A percentile compares a stretch with the other conserved stretches of the same genome.
These are phyloP conservation scores for Leptocoma aspasia DNA, from an alignment of 2,113 vertebrate genomes.

Conservation along the genomic window DNA sequence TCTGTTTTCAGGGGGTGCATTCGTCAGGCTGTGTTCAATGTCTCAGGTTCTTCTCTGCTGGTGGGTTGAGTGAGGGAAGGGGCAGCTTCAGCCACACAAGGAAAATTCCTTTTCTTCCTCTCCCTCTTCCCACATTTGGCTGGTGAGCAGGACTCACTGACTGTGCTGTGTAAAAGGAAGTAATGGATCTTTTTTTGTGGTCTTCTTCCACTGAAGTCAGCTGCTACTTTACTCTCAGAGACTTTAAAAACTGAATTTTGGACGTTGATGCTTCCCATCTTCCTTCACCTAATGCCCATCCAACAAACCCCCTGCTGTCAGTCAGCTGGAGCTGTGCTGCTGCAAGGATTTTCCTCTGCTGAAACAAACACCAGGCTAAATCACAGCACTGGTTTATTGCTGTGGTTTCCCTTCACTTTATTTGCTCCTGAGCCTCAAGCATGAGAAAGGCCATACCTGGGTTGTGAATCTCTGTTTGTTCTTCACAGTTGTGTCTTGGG, in stretches of 20 bases:
- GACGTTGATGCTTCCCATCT: background rate
- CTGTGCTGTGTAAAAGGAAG: background rate
- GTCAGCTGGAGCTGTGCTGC: background rate
- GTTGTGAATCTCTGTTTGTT: background rate
- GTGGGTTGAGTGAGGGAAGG: background rate
- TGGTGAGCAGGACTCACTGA: background rate
- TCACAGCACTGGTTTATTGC: background rate
- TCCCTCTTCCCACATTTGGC: background rate
- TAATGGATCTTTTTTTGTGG: background rate
- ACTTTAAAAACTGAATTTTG: background rate
- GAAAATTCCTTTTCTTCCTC: background rate
- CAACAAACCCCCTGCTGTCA: background rate
- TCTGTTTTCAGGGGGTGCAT: background rate
- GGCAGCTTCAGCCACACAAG: background rate
- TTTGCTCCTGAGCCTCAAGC: background rate
- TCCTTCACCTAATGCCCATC: background rate
- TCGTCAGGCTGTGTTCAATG: background rate
- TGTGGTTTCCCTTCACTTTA: background rate
- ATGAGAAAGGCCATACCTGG: background rate
- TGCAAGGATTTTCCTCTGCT: background rate
- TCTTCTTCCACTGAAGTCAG: background rate
- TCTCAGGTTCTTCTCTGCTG: background rate
- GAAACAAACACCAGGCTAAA: background rate
- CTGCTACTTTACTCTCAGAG: background rate
- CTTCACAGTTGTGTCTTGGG: background rate